phyloP scores from a whole-genome alignment of 1,140 invertebrate species.

The Aporrectodea caliginosa region DNA sequence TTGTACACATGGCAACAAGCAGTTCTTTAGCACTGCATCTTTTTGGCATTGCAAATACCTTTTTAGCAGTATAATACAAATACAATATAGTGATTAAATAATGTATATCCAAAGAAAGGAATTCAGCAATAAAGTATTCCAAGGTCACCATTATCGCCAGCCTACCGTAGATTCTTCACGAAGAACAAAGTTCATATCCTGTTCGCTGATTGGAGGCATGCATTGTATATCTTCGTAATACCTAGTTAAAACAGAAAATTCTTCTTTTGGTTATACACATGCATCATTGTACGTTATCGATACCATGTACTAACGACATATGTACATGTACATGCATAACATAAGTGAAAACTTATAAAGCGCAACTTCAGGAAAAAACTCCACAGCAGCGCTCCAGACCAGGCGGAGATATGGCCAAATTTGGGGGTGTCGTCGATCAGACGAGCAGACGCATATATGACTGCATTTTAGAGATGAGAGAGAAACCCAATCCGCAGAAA shows the following conservation, averaged over 20 bases:
- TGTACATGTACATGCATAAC: background rate
- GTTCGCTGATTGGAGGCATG: conserved; percentile 97
- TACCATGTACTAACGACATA: background rate
- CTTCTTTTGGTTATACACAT: no score
- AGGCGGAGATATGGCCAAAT: background rate
- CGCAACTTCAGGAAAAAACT: background rate
- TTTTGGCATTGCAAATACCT: no score
- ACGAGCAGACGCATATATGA: no score
- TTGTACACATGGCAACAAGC: no score
- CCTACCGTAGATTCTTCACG: conserved; percentile 92
- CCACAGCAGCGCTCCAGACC: background rate
- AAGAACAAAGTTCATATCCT: conserved; percentile 99
- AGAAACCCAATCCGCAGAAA: no score
- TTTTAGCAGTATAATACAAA: no score
- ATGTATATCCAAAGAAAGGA: no score
- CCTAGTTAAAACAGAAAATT: conserved; percentile 46
- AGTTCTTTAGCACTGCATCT: no score
- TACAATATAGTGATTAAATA: no score
- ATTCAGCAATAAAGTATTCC: background rate
- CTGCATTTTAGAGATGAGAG: no score
- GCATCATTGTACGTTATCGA: conserved; percentile 8
- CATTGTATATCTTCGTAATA: conserved; percentile 63
- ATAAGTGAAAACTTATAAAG: background rate
- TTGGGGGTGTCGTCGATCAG: no score
- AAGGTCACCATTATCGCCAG: conserved; percentile 34